phyloP scores from a whole-genome alignment of 2,113 vertebrate genomes.

The Tupaia tana region DNA sequence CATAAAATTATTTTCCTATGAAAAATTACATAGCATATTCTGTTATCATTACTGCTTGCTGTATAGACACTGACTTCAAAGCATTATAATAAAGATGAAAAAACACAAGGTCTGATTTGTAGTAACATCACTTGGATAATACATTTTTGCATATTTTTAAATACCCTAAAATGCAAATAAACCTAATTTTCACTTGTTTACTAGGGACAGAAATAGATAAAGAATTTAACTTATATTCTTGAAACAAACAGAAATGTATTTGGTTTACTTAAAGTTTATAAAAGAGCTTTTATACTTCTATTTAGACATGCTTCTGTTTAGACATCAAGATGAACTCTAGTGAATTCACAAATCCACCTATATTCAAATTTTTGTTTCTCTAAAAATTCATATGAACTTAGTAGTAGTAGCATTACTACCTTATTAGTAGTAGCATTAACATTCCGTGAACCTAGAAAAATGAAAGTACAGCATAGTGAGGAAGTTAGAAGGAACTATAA shows the following conservation, averaged over 20 bases:
- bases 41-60: not conserved
- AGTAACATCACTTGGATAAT: not conserved
- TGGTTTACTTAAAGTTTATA: not conserved
- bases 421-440: not conserved
- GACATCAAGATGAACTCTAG: not conserved
- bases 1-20: not conserved
- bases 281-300: not conserved
- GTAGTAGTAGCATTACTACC: not conserved
- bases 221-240: not conserved
- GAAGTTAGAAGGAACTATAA: not conserved
- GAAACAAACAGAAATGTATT: not conserved
- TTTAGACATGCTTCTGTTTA: not conserved
- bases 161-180: not conserved
- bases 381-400: not conserved
- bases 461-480: conserved; percentile 26
- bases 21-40: not conserved
- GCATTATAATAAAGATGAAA: not conserved
- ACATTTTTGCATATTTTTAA: not conserved
- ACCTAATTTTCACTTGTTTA: not conserved
- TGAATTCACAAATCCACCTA: not conserved
- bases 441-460: conserved; percentile 6
- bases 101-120: not conserved
- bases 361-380: not conserved
- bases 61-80: not conserved
- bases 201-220: not conserved